These are phyloP conservation scores for Micropterix aruncella DNA, from an alignment of 2,888 invertebrate genomes.

Conservation along the genomic window DNA sequence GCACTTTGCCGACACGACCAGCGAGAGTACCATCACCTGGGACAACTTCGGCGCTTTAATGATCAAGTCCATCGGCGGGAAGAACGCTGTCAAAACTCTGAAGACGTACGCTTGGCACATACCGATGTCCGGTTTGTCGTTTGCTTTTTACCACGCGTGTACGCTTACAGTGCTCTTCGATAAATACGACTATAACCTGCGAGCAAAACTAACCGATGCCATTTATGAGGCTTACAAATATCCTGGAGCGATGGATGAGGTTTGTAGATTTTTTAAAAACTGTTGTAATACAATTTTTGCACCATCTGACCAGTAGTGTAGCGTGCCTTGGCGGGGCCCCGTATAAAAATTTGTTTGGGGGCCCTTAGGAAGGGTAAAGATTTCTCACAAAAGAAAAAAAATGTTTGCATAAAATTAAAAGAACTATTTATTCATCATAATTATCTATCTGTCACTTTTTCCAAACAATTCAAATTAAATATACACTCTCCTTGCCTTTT, in stretches of 20 bases:
- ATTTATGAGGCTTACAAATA: slow-evolving; percentile 26
- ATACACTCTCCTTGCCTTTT: too few species aligned
- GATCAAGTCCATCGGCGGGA: slow-evolving; percentile 45
- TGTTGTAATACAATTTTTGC: too few species aligned
- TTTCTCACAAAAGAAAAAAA: too few species aligned
- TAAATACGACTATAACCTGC: slow-evolving; percentile 24
- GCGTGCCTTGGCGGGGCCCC: too few species aligned
- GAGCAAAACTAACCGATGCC: slow-evolving; percentile 24
- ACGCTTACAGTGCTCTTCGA: slow-evolving; percentile 33
- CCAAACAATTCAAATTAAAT: too few species aligned
- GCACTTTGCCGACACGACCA: slow-evolving; percentile 27
- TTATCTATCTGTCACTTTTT: too few species aligned
- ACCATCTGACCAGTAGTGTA: too few species aligned
- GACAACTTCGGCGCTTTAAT: slow-evolving; percentile 41
- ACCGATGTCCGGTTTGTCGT: slow-evolving; percentile 39
- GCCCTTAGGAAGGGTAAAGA: too few species aligned
- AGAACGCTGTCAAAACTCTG: slow-evolving; percentile 39
- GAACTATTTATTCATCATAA: too few species aligned
- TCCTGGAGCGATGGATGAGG: slow-evolving; percentile 27
- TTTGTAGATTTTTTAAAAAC: too few species aligned
- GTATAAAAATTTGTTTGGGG: too few species aligned
- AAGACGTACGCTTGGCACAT: slow-evolving; percentile 38
- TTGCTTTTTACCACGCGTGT: slow-evolving; percentile 45
- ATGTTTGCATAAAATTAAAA: too few species aligned
- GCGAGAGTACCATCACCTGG: slow-evolving; percentile 41